These are phyloP conservation scores for Cosmia pyralina DNA, from an alignment of 2,888 invertebrate genomes.

Conservation along the genomic window DNA sequence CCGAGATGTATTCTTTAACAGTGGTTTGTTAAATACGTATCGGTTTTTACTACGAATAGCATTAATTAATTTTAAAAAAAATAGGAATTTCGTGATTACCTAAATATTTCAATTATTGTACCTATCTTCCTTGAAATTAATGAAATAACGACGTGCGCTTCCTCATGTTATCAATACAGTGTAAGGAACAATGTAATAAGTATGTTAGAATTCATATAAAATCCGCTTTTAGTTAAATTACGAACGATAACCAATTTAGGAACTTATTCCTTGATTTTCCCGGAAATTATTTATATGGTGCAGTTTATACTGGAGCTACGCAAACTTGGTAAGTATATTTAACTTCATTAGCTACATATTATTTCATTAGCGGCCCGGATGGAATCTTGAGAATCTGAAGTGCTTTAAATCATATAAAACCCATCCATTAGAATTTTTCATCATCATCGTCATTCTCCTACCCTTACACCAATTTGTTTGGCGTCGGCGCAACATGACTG, in stretches of 20 bases:
- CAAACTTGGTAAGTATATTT: neutral
- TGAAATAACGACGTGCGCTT: neutral
- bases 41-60: neutral
- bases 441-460: neutral
- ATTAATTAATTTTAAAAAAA: neutral
- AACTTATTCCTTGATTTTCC: neutral
- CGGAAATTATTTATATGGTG: neutral
- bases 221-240: neutral
- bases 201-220: neutral
- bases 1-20: neutral
- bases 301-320: neutral
- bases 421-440: neutral
- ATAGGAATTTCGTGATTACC: too few species aligned
- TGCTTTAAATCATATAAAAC: neutral
- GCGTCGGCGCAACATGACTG: neutral
- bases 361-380: neutral
- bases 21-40: neutral
- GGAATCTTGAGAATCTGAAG: neutral
- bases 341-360: too few species aligned
- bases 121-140: neutral
- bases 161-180: neutral
- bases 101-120: neutral
- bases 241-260: neutral
- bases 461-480: too few species aligned
- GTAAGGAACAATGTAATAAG: neutral